Conservation (phyloP, 2,797 vertebrate genomes). For the Dallia pectoralis region DNA sequence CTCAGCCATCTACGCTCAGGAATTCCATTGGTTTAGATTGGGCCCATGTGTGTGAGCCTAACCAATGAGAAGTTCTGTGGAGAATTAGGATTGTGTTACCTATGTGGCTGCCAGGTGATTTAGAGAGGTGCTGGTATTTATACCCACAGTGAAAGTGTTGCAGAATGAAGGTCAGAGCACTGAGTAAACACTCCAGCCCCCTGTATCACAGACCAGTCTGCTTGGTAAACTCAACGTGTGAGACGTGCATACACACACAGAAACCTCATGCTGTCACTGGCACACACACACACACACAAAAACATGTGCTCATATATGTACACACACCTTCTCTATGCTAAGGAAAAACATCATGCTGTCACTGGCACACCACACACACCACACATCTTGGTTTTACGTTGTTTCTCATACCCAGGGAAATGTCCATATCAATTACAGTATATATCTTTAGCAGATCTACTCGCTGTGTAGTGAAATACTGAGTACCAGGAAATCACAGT, state of each 20-base stretch:
- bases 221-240: conserved; percentile 46
- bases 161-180: conserved; percentile 72
- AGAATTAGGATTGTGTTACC: conserved; percentile 72
- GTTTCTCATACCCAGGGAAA: conserved; percentile 28
- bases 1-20: conserved; percentile 42
- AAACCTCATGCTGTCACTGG: conserved; percentile 10
- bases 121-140: conserved; percentile 15
- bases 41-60: conserved; percentile 64
- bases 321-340: no score
- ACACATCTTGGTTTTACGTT: not conserved
- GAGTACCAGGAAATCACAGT: no score
- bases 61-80: conserved; percentile 65
- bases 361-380: not conserved
- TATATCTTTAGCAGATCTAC: conserved; percentile 50
- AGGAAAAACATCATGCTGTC: conserved; percentile 3
- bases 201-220: conserved; percentile 49
- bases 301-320: conserved; percentile 7
- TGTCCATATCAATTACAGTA: conserved; percentile 45
- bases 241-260: conserved; percentile 25
- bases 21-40: conserved; percentile 56
- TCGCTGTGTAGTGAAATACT: conserved; percentile 57
- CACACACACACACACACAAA: not conserved
- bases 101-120: conserved; percentile 66
- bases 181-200: conserved; percentile 65
- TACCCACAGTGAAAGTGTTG: conserved; percentile 17